Evolutionary conservation across 2,113 vertebrate species (phyloP).

Genomic region (Lepisosteus oculatus): DNA sequence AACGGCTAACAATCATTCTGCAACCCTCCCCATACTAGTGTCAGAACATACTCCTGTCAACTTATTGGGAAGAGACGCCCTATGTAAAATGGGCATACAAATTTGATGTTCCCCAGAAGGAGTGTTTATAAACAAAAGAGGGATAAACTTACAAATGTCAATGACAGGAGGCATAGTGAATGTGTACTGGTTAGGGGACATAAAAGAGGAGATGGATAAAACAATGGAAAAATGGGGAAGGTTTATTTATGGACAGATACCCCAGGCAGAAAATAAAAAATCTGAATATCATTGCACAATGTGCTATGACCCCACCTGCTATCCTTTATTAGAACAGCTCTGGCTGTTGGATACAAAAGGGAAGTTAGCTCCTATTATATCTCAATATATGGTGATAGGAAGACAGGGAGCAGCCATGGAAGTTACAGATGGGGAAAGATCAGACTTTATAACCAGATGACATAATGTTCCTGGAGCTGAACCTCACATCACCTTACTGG

Average conservation of each 20-base stretch:
- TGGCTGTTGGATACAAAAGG: neutral
- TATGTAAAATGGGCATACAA: neutral
- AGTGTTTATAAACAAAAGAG: neutral
- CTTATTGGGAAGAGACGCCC: neutral
- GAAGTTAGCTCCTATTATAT: neutral
- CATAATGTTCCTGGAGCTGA: neutral
- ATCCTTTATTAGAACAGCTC: neutral
- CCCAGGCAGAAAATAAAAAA: neutral
- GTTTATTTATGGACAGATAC: neutral
- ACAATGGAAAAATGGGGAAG: neutral
- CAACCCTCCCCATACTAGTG: neutral
- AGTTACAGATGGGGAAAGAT: neutral
- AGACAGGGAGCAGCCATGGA: neutral
- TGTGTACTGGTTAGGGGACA: conserved; percentile 5
- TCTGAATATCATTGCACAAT: conserved; percentile 4
- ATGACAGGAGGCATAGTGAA: neutral
- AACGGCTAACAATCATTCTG: no score
- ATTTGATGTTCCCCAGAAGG: conserved; percentile 7
- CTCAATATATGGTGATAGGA: conserved; percentile 1
- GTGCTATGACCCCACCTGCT: neutral
- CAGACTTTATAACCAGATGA: neutral
- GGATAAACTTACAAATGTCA: neutral
- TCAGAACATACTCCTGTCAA: neutral
- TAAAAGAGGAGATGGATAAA: neutral
- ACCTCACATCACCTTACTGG: conserved; percentile 2